These are phyloP conservation scores for Orientallactaga bullata DNA, from an alignment of 2,113 vertebrate species.

Conservation along the genomic window DNA sequence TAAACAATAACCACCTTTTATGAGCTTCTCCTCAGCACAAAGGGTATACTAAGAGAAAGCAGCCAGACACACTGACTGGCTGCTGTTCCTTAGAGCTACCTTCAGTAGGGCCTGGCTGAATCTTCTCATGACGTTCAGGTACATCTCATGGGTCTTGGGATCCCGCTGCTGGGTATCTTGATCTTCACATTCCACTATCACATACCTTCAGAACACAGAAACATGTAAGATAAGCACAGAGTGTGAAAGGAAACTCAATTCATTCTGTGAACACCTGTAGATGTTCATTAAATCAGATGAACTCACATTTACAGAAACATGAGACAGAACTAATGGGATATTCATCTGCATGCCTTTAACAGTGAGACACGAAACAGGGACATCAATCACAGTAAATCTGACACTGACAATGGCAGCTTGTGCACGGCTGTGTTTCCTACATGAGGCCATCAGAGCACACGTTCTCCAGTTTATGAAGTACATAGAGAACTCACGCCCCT, in stretches of 20 bases:
- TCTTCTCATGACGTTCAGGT: conserved; percentile 97
- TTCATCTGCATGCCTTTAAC: neutral
- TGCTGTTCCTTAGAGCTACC: conserved; percentile 83
- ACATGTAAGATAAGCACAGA: neutral
- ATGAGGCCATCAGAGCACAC: neutral
- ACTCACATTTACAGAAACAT: conserved; percentile 12
- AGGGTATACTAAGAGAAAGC: neutral
- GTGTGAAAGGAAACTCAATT: conserved; percentile 7
- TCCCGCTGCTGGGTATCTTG: conserved; percentile 98
- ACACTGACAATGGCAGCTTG: neutral
- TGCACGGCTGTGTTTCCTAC: neutral
- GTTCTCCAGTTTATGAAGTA: neutral
- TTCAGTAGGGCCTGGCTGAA: conserved; percentile 98
- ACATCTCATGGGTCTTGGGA: conserved; percentile 98
- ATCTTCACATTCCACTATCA: conserved; percentile 99
- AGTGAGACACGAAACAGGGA: neutral
- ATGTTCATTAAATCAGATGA: conserved; percentile 16
- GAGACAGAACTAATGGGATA: neutral
- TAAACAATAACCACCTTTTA: neutral
- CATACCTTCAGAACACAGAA: conserved; percentile 91
- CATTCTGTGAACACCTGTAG: neutral
- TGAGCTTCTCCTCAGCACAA: neutral
- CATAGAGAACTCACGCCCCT: neutral
- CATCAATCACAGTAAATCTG: neutral
- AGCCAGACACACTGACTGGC: neutral